Evolutionary conservation across 2,797 vertebrate genomes (phyloP), one percentile per base, ranked within the genome.

Genomic region (Cyprinella venusta): DNA sequence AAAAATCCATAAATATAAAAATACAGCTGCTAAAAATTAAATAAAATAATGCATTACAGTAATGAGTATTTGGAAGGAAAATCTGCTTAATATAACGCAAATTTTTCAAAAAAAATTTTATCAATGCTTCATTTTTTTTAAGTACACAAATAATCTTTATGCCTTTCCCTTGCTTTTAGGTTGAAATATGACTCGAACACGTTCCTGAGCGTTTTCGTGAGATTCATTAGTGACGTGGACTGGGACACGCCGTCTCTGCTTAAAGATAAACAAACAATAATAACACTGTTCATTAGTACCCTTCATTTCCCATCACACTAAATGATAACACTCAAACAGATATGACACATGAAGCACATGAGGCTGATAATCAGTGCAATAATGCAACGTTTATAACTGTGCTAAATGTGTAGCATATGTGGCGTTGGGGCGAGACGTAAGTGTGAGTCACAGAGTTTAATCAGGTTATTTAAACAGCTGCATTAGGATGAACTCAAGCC

Each of bases 391-490:
- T 79, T n/a, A 36, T 10, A 67, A 50, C 36, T 67, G 16, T 38
- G 45, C 30, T 67, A 36, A 38, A 16, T 4, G 16, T 52, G 63
- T 16, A 36, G 26, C 45, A 48, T 54, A 10, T 13, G 30, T 78
- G 45, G 48, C n/a, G 4, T 1, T 13, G 33, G 26, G 30, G 0
- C 1, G 30, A 65, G 30, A 79, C 2, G 0, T 77, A 19, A 45
- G 24, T 48, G 75, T 77, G 75, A 77, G 38, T 63, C 75, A 71
- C 42, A 12, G 1, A 26, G 69, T 24, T 40, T 52, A 16, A 72
- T 30, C 40, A 42, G 74, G 52, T 18, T n/a, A 59, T 75, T 24
- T 24, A 24, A 76, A 76, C 72, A 45, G 24, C 59, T 77, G 38
- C 16, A 33, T 64, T 45, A 63, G 6, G 38, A 77, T 19, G 18